These are phyloP conservation scores for Oscheius myriophilus DNA, from an alignment of 2,888 invertebrate species.

Conservation along the genomic window DNA sequence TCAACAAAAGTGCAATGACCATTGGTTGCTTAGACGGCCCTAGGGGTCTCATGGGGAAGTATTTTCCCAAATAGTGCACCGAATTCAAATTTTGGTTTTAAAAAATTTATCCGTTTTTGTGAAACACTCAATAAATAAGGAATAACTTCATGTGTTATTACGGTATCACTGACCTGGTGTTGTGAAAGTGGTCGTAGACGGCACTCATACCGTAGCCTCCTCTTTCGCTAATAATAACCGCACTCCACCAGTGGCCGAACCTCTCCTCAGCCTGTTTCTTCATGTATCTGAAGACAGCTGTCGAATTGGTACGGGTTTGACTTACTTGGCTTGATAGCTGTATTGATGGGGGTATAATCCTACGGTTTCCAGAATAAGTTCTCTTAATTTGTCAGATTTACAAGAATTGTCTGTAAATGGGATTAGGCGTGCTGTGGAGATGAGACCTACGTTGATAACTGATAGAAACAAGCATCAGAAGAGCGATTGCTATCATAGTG, in stretches of 20 bases:
- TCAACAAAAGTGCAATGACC: too few species aligned
- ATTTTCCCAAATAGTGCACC: too few species aligned
- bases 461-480: constrained; percentile 23
- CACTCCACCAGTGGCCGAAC: constrained; percentile 70
- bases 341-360: constrained; percentile 70
- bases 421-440: not conserved
- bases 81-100: too few species aligned
- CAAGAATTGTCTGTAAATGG: constrained; percentile 64
- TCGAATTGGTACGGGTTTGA: not conserved
- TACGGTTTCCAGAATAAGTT: constrained; percentile 67
- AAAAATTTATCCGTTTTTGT: too few species aligned
- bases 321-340: constrained; percentile 69
- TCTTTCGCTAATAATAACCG: constrained; percentile 68
- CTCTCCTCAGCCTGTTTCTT: constrained; percentile 68
- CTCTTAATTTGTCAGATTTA: constrained; percentile 67
- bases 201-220: constrained; percentile 70
- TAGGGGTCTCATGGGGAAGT: too few species aligned
- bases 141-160: too few species aligned
- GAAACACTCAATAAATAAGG: too few species aligned
- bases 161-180: constrained; percentile 60
- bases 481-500: not conserved
- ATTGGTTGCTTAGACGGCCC: too few species aligned
- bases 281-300: constrained; percentile 59
- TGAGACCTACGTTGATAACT: constrained; percentile 6
- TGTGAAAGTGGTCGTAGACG: constrained; percentile 67